phyloP scores from a whole-genome alignment of 2,797 vertebrate genomes.

The Crenuchus spilurus region DNA sequence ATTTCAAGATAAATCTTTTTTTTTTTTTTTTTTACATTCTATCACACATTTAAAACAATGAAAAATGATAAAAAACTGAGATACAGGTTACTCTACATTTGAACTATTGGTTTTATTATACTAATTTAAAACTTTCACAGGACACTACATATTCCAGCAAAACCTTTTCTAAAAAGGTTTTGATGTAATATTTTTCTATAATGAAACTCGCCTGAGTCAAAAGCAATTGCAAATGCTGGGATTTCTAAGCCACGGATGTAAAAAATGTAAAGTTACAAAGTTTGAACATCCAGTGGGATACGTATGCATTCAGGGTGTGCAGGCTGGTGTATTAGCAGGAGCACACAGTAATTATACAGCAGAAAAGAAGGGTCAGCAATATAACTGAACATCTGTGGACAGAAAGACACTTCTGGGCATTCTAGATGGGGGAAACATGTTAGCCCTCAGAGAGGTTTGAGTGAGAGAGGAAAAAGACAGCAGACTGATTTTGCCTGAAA shows the following conservation, averaged over 20 bases:
- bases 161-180: neutral
- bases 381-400: slow-evolving; percentile 41
- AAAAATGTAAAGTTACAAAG: neutral
- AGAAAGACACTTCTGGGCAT: neutral
- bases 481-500: slow-evolving; percentile 2
- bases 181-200: slow-evolving; percentile 15
- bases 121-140: slow-evolving; percentile 4
- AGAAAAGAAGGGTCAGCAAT: slow-evolving; percentile 41
- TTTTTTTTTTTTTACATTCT: too few relatives aligned
- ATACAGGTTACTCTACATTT: too few relatives aligned
- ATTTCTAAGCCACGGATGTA: neutral
- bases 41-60: too few relatives aligned
- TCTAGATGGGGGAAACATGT: slow-evolving; percentile 3
- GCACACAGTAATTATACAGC: slow-evolving; percentile 49
- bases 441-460: slow-evolving; percentile 5
- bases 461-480: slow-evolving; percentile 8
- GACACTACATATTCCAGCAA: neutral
- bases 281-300: neutral
- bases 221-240: neutral
- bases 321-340: slow-evolving; percentile 35
- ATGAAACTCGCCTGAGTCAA: slow-evolving; percentile 21
- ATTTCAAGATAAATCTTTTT: too few relatives aligned
- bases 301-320: neutral
- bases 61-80: too few relatives aligned
- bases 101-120: too few relatives aligned